These are phyloP conservation scores for Alectoris magna DNA, from an alignment of 2,797 vertebrate species.

Conservation along the genomic window DNA sequence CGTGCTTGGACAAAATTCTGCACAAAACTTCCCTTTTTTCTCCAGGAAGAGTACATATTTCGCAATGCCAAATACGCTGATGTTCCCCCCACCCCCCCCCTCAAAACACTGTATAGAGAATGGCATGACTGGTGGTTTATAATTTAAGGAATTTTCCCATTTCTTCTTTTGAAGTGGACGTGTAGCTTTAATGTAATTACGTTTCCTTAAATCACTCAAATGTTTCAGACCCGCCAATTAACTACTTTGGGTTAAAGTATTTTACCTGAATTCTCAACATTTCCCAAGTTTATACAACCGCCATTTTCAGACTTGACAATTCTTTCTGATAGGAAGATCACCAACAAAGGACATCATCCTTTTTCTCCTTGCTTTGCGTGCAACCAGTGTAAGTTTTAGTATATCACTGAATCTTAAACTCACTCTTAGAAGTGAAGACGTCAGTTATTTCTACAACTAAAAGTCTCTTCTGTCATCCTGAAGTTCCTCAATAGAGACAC, in stretches of 20 bases:
- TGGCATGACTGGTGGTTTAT: background rate
- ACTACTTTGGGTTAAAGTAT: background rate
- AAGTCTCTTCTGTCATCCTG: background rate
- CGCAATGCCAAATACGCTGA: background rate
- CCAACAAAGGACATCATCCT: background rate
- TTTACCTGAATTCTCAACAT: background rate
- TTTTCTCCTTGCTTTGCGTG: conserved; percentile 8
- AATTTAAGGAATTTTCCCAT: background rate
- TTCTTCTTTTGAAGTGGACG: background rate
- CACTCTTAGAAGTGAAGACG: conserved; percentile 13
- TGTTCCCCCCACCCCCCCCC: accelerated
- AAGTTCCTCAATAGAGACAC: background rate
- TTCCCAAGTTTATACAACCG: background rate
- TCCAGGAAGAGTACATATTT: background rate
- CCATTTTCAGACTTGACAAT: background rate
- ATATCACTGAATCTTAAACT: background rate
- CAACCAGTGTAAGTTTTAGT: background rate
- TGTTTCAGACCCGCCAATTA: conserved; percentile 21
- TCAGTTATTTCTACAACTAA: conserved; percentile 14
- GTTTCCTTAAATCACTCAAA: background rate
- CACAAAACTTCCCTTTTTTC: background rate
- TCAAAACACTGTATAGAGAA: background rate
- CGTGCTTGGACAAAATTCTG: background rate
- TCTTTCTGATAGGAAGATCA: background rate
- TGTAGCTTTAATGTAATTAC: conserved; percentile 25